Conservation (phyloP, 2,888 invertebrate genomes). For the Ctena decussata region DNA sequence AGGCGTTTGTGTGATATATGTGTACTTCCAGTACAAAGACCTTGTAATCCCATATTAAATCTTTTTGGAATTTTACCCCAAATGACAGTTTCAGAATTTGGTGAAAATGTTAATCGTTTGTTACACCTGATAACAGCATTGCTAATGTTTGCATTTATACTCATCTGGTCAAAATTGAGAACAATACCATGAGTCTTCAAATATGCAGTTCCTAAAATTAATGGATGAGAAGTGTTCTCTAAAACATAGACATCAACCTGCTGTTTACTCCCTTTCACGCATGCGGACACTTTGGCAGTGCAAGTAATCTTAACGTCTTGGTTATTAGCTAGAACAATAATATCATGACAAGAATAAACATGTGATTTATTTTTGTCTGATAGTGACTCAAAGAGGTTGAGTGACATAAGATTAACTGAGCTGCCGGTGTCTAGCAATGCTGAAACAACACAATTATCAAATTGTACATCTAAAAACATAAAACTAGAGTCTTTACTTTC, state of each 20-base stretch:
- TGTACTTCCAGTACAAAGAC: background rate
- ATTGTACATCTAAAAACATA: constrained; percentile 26
- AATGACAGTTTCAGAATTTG: background rate
- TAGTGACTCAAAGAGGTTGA: background rate
- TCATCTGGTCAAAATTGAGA: background rate
- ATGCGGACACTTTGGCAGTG: constrained; percentile 7
- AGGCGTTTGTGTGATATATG: background rate
- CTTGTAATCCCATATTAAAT: background rate
- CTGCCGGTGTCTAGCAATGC: constrained; percentile 37
- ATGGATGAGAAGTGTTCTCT: constrained; percentile 33
- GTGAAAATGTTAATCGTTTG: background rate
- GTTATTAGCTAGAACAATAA: constrained; percentile 26
- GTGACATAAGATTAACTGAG: constrained; percentile 16
- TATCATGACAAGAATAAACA: too few relatives aligned
- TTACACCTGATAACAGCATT: background rate
- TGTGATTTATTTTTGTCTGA: too few relatives aligned
- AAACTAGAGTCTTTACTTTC: too few relatives aligned
- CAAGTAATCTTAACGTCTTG: constrained; percentile 7
- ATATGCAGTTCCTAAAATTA: constrained; percentile 30
- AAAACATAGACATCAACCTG: constrained; percentile 31
- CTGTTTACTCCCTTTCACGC: background rate
- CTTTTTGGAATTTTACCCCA: background rate
- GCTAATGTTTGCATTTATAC: too few relatives aligned
- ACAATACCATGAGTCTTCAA: constrained; percentile 10
- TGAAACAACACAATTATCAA: background rate